phyloP scores from a whole-genome alignment of 1,140 invertebrate genomes.

The Zaprionus camerounensis region DNA sequence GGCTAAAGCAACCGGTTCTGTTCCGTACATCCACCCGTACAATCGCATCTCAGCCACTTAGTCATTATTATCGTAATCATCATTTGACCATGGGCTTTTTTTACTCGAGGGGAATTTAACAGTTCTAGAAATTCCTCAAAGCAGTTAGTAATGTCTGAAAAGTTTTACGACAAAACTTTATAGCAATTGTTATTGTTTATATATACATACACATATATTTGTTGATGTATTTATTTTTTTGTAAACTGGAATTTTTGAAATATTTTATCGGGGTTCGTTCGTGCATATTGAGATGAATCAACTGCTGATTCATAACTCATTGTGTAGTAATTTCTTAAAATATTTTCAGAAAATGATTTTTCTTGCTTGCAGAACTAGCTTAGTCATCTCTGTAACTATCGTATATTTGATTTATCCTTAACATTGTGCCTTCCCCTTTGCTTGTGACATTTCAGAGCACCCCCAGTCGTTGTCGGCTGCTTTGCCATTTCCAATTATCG shows the following conservation, averaged over 20 bases:
- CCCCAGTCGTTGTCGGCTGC: slow-evolving; percentile 1
- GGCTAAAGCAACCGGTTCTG: slow-evolving; percentile 37
- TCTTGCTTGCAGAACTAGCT: not conserved
- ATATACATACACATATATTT: not conserved
- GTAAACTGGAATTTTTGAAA: not conserved
- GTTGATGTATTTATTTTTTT: not conserved
- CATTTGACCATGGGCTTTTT: slow-evolving; percentile 22
- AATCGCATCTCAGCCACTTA: slow-evolving; percentile 18
- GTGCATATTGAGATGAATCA: not conserved
- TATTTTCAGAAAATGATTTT: not conserved
- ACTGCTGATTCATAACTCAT: not conserved
- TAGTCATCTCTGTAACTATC: not conserved
- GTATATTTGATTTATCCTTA: not conserved
- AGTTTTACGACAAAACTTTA: not conserved
- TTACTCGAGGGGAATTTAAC: not conserved
- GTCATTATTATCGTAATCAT: slow-evolving; percentile 43
- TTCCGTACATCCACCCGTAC: slow-evolving; percentile 3
- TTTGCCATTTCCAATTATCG: slow-evolving; percentile 34
- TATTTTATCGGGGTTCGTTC: not conserved
- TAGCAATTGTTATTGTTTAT: too few relatives aligned
- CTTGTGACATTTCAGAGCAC: slow-evolving; percentile 18
- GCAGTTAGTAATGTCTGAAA: not conserved
- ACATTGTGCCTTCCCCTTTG: not conserved
- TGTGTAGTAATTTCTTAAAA: not conserved
- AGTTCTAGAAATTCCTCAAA: not conserved